phyloP scores from a whole-genome alignment of 2,113 vertebrate genomes.

The Mugil cephalus region DNA sequence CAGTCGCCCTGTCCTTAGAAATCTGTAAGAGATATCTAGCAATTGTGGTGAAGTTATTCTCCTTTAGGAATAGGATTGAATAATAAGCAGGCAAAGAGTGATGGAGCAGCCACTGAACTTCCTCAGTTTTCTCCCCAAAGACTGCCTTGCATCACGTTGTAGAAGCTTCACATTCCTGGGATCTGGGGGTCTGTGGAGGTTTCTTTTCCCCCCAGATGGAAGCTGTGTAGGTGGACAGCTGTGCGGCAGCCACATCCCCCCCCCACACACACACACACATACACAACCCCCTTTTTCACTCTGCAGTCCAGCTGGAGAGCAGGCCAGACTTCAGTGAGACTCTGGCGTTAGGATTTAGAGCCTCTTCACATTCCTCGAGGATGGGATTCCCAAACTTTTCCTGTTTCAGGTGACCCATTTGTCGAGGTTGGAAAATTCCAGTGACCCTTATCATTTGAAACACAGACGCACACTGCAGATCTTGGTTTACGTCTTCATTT shows the following conservation, averaged over 20 bases:
- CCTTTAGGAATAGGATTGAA: conserved; percentile 41
- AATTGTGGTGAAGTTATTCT: conserved; percentile 48
- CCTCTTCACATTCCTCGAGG: conserved; percentile 38
- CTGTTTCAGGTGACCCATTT: conserved; percentile 48
- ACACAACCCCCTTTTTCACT: not conserved
- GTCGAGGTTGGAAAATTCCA: conserved; percentile 33
- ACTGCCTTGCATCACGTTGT: conserved; percentile 40
- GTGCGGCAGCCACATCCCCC: conserved; percentile 38
- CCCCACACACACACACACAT: too few species aligned
- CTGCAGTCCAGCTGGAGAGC: conserved; percentile 60
- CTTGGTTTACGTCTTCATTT: conserved; percentile 10
- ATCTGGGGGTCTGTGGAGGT: conserved; percentile 19
- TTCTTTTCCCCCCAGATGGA: conserved; percentile 32
- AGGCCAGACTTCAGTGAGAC: conserved; percentile 35
- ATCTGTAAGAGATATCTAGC: conserved; percentile 52
- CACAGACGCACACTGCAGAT: not conserved
- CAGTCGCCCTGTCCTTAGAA: conserved; percentile 48
- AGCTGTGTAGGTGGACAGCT: conserved; percentile 71
- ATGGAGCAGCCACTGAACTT: conserved; percentile 29
- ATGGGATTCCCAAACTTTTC: conserved; percentile 51
- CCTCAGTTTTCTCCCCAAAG: conserved; percentile 54
- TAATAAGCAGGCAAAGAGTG: conserved; percentile 54
- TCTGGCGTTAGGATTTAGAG: conserved; percentile 51
- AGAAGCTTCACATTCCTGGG: conserved; percentile 28
- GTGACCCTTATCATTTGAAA: conserved; percentile 25